phyloP scores from a whole-genome alignment of 2,113 vertebrate genomes.

The Emydocephalus ijimae region DNA sequence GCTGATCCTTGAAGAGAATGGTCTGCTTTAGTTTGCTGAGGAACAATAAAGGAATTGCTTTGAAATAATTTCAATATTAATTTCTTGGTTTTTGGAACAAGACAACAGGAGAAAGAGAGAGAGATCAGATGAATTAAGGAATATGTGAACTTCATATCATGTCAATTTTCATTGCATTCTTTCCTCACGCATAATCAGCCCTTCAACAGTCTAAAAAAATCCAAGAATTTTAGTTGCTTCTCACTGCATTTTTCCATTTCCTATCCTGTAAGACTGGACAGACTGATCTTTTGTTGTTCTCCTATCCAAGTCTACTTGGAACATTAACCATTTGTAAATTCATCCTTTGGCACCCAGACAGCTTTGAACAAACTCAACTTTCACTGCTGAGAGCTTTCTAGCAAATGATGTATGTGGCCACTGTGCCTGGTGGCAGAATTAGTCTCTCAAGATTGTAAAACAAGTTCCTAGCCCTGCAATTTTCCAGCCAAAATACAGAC shows the following conservation, averaged over 20 bases:
- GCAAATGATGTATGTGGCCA: conserved; percentile 8
- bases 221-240: neutral
- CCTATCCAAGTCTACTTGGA: neutral
- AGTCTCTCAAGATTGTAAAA: conserved; percentile 17
- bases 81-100: neutral
- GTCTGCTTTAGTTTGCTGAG: neutral
- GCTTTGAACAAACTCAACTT: neutral
- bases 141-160: too few species aligned
- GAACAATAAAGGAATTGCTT: neutral
- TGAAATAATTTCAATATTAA: neutral
- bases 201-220: neutral
- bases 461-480: neutral
- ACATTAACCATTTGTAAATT: neutral
- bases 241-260: neutral
- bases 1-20: neutral
- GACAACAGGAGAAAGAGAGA: neutral
- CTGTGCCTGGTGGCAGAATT: neutral
- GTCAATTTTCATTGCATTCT: neutral
- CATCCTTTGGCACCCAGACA: neutral
- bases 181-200: neutral
- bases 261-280: too few species aligned
- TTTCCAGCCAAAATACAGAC: neutral
- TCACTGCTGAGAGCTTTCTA: neutral
- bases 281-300: neutral
- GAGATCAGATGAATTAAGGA: too few species aligned